Base-by-base conservation (phyloP, 2,797 vertebrate species). In the Sphaeramia orbicularis region DNA sequence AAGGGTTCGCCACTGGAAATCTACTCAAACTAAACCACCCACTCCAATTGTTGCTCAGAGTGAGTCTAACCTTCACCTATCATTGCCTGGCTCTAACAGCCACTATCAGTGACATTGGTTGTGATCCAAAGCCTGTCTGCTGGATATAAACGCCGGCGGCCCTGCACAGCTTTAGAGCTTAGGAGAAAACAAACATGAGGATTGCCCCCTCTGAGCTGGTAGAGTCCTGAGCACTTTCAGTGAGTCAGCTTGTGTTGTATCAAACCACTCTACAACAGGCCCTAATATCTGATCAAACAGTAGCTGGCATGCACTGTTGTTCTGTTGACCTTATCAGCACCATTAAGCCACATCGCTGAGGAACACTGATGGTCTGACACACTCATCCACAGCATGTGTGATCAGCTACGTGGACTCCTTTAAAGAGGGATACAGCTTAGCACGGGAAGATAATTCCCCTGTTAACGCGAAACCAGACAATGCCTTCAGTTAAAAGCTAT, bases 111-210 rank as follows among this genome's bases (percentile, higher is more conserved):
- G 24, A 58, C 37, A 7, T 27, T 16, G 13, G 32, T 37, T 49
- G 48, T 14, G 71, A 65, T 56, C 41, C 16, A 61, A 50, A 58
- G 69, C 63, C 44, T 15, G 65, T 49, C 72, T 71, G 43, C 19
- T 2, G 24, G 24, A 40, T 56, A 81, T 56, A 66, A 79, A 84
- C 58, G 58, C 24, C 62, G 47, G 56, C 56, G 68, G 66, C 40
- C 11, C 8, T 57, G 59, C 41, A 4, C 64, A 70, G 87, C 76
- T 88, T 89, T 73, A 73, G 63, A 69, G 83, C 74, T 85, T 71
- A 81, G 80, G 36, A 45, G 57, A 76, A 81, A 83, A 80, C 74
- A 79, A 87, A 87, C 80, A 76, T 0, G 6, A 44, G 66, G 69
- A 73, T 62, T 69, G 74, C 66, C 57, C 58, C 45, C 49, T 50